Conservation (phyloP, 2,888 invertebrate species). For the Drosophila nigricruria region DNA sequence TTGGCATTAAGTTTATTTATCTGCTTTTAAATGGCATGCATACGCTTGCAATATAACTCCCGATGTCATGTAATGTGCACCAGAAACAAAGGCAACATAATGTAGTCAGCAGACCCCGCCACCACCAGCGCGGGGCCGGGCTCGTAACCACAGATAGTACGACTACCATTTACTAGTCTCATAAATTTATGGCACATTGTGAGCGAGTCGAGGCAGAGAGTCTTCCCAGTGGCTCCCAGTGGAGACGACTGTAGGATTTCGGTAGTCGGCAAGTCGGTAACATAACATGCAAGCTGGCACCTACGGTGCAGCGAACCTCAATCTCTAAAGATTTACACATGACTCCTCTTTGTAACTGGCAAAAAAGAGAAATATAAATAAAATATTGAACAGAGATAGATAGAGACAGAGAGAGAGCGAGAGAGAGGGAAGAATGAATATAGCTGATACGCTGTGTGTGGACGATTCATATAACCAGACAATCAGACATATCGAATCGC, state of each 20-base stretch:
- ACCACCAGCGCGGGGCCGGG: background rate
- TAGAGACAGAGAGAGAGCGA: too few relatives aligned
- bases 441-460: conserved; percentile 7
- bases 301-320: conserved; percentile 52
- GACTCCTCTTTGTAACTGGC: conserved; percentile 29
- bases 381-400: conserved; percentile 4
- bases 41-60: conserved; percentile 77
- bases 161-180: conserved; percentile 80
- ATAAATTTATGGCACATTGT: conserved; percentile 80
- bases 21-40: conserved; percentile 78
- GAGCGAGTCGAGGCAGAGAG: conserved; percentile 15
- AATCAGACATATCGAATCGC: conserved; percentile 60
- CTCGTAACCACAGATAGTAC: conserved; percentile 50
- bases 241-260: conserved; percentile 47
- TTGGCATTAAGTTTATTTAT: conserved; percentile 78
- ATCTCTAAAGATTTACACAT: conserved; percentile 54
- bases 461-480: conserved; percentile 21
- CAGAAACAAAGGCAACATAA: conserved; percentile 80
- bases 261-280: conserved; percentile 47
- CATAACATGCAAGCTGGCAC: conserved; percentile 73
- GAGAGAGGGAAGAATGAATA: too few relatives aligned
- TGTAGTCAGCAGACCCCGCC: conserved; percentile 52
- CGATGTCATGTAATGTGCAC: conserved; percentile 74
- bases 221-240: conserved; percentile 28
- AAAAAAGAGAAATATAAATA: conserved; percentile 8